Base-by-base conservation (phyloP, 2,113 vertebrate species). In the Gila orcuttii region DNA sequence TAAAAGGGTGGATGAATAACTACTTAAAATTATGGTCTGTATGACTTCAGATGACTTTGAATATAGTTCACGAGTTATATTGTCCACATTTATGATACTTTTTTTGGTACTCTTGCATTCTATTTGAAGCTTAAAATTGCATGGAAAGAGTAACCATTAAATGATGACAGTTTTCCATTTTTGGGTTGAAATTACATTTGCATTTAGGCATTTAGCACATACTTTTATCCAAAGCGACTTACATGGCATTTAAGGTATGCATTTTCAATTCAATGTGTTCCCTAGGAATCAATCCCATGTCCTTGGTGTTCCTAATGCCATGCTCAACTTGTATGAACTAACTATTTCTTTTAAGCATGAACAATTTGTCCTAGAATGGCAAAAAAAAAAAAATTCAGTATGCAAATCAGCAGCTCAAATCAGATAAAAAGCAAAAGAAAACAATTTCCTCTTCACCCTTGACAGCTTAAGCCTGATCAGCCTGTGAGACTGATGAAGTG, bases 401-500 rank as follows among this genome's bases (percentile, higher is more conserved):
- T 42, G 21, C 57, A 45, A 79, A 62, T 21, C 1, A 57, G 2
- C 59, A 83, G 78, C 62, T 47, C 6, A 71, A 66, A 82, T n/a
- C 6, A 52, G 47, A 42, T 76, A 74, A 57, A 50, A 50, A 19
- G 8, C 1, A 21, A 87, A 73, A 39, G 5, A 74, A 25, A 50
- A 23, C n/a, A 47, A 80, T 79, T 59, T 85, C 50, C 45, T 79
- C 3, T 55, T 71, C 23, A 79, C 57, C 36, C 33, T 4, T 85
- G 62, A 66, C 47, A 79, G 74, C 21, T 42, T 55, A 79, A 71
- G 47, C 66, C 62, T 5, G 39, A 85, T 9, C 47, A 64, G 11
- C 45, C 83, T 21, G 60, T 3, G 74, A 85, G 60, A 60, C 83
- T 15, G 68, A 85, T 21, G 73, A 76, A 52, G 23, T 71, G 60